Evolutionary conservation across 2,888 invertebrate genomes (phyloP), one percentile per base, ranked within the genome.

Genomic region (Busseola fusca): DNA sequence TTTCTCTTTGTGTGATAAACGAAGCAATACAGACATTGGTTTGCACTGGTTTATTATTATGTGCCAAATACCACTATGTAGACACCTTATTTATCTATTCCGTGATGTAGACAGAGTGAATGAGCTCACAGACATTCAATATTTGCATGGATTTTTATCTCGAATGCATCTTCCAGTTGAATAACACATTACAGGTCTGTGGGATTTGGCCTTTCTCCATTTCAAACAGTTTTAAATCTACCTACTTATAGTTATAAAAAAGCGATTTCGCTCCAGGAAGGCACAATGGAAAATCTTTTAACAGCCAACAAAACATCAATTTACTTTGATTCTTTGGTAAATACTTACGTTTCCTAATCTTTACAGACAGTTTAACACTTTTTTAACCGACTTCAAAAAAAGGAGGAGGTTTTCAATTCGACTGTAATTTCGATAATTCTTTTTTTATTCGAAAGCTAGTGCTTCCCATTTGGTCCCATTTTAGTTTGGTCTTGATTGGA

Each of bases 41-140:
- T 74, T 77, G 64, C 59, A 65, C 84, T 81, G 74, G 68, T 81
- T 84, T 77, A 72, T 77, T 74, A 72, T 77, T 66, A 34, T 71
- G 82, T 81, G 82, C 82, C 74, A 84, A 84, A 84, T 82, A 81
- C 78, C 74, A 64, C 45, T 40, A n/a, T n/a, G n/a, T n/a, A n/a
- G n/a, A n/a, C n/a, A n/a, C n/a, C n/a, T n/a, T n/a, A n/a, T n/a
- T n/a, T n/a, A n/a, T n/a, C n/a, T n/a, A n/a, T n/a, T n/a, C n/a
- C n/a, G n/a, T n/a, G n/a, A n/a, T 50, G 56, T 52, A 74, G 30
- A 71, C 64, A 68, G 21, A 59, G 50, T 72, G 58, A 64, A 75
- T 50, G 58, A 79, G 48, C 67, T 70, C 59, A 67, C 42, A 67
- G 50, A 71, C 69, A 40, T 60, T 73, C 30, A 73, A 84, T 74